Conservation (phyloP, 2,113 vertebrate species). For the Apus apus region DNA sequence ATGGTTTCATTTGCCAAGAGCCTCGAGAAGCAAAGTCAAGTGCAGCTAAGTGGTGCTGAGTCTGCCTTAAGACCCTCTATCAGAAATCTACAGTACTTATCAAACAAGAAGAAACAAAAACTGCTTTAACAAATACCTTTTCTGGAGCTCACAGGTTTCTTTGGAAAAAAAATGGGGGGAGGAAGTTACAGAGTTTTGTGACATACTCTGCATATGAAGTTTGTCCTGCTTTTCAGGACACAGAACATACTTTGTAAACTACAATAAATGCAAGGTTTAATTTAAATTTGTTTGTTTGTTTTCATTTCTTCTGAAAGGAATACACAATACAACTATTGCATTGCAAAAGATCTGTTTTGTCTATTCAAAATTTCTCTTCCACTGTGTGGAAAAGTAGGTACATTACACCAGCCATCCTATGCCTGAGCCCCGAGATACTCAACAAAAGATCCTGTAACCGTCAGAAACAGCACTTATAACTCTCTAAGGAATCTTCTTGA, state of each 20-base stretch:
- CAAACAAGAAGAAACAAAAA: not conserved
- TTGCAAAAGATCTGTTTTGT: constrained; percentile 34
- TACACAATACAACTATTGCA: constrained; percentile 40
- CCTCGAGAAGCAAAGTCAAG: constrained; percentile 67
- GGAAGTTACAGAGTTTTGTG: not conserved
- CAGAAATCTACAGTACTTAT: not conserved
- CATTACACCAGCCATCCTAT: not conserved
- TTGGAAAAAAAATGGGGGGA: not conserved
- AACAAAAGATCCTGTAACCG: not conserved
- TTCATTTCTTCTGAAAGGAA: not conserved
- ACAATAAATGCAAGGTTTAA: not conserved
- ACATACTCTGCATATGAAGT: not conserved
- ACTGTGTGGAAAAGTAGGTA: not conserved
- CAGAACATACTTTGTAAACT: not conserved
- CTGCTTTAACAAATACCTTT: not conserved
- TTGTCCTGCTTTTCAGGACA: not conserved
- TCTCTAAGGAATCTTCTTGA: constrained; percentile 1
- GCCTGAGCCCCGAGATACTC: not conserved
- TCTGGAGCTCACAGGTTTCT: not conserved
- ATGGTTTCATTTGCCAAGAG: constrained; percentile 79
- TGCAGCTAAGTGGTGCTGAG: not conserved
- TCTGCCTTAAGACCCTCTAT: not conserved
- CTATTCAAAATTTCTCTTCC: constrained; percentile 38
- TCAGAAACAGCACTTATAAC: not conserved
- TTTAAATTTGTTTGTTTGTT: not conserved